A percentile compares a stretch with the other conserved stretches of the same genome.
These are phyloP conservation scores for Heliconius hortense DNA, from an alignment of 2,888 invertebrate genomes.

Conservation along the genomic window DNA sequence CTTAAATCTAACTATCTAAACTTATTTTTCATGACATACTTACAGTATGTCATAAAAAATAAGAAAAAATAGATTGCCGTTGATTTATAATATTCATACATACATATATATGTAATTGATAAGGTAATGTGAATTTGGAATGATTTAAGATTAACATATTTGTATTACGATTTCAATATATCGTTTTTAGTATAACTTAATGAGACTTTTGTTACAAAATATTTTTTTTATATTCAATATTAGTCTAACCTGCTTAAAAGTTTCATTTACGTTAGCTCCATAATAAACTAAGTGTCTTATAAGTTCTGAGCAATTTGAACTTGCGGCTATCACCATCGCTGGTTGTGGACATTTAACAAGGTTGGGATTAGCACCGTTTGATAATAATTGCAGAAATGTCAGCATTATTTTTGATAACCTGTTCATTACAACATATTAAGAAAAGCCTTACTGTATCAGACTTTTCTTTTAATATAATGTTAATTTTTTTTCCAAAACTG, in stretches of 20 bases:
- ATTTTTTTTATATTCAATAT: not conserved
- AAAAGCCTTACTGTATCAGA: not conserved
- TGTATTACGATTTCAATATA: too few relatives aligned
- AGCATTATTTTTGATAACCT: slow-evolving; percentile 59
- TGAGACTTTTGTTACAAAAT: not conserved
- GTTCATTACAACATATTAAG: slow-evolving; percentile 45
- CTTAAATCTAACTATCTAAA: too few relatives aligned
- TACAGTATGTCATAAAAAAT: too few relatives aligned
- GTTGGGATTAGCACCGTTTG: slow-evolving; percentile 63
- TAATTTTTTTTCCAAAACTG: too few relatives aligned
- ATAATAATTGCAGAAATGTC: slow-evolving; percentile 59
- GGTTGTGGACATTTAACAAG: slow-evolving; percentile 64
- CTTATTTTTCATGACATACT: too few relatives aligned
- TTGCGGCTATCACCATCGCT: slow-evolving; percentile 59
- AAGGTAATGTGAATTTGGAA: not conserved
- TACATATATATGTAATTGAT: not conserved
- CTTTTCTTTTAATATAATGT: too few relatives aligned
- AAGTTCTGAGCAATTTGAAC: slow-evolving; percentile 54
- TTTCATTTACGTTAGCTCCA: slow-evolving; percentile 66
- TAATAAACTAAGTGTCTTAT: slow-evolving; percentile 53
- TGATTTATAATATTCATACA: not conserved
- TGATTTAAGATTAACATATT: too few relatives aligned
- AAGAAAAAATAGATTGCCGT: too few relatives aligned
- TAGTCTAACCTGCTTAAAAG: slow-evolving; percentile 54
- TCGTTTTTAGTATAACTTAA: too few relatives aligned